Evolutionary conservation across 1,140 invertebrate species (phyloP).

Genomic region (Patella vulgata): DNA sequence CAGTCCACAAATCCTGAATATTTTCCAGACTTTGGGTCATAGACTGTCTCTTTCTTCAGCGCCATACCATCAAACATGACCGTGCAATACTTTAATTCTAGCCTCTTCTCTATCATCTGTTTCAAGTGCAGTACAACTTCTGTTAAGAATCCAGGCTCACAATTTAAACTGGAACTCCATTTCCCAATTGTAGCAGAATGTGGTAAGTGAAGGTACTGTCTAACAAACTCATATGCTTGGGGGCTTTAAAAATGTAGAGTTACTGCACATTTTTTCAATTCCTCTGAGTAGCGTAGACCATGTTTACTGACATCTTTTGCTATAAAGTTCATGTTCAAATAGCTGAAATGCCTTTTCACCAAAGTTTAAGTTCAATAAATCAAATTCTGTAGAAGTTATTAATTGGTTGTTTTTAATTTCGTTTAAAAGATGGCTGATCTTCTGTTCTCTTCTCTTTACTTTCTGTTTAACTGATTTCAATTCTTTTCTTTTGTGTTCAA

Average conservation of each 20-base stretch:
- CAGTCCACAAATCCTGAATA: slow-evolving; percentile 1
- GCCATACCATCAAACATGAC: neutral
- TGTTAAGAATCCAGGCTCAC: no score
- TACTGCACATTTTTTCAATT: neutral
- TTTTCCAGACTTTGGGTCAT: neutral
- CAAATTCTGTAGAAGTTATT: no score
- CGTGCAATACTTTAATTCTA: neutral
- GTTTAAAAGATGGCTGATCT: no score
- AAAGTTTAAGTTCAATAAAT: no score
- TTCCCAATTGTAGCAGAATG: neutral
- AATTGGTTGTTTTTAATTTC: no score
- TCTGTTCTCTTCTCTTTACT: no score
- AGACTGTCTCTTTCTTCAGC: neutral
- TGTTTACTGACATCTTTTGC: no score
- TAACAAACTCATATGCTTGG: slow-evolving; percentile 1
- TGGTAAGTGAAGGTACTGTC: neutral
- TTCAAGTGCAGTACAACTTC: no score
- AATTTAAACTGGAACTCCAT: neutral
- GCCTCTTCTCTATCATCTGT: neutral
- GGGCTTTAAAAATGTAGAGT: slow-evolving; percentile 4
- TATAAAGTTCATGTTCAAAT: no score
- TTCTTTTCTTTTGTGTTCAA: no score
- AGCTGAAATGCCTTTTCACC: no score
- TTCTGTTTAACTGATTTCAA: no score
- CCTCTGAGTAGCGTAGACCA: neutral